Percentiles rank a stretch among this genome's conserved stretches.
phyloP scores from a whole-genome alignment of 2,113 vertebrate species.

The Glaucidium brasilianum region DNA sequence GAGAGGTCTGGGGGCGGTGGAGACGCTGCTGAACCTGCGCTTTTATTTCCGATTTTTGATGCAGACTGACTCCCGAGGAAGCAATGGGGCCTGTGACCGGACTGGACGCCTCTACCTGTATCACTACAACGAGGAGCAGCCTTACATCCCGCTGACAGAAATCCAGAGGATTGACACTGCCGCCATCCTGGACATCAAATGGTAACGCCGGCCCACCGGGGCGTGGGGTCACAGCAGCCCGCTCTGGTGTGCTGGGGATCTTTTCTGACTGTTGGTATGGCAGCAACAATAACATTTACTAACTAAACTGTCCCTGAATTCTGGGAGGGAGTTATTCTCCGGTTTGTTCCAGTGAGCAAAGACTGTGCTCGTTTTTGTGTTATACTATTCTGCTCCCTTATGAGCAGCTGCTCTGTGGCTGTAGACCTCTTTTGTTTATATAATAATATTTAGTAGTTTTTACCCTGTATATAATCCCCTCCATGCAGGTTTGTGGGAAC shows the following conservation, averaged over 20 bases:
- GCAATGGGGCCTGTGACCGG: constrained; percentile 56
- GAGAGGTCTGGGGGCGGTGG: not conserved
- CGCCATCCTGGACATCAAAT: constrained; percentile 91
- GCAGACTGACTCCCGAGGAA: constrained; percentile 62
- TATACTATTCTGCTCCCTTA: not conserved
- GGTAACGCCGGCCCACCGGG: constrained; percentile 58
- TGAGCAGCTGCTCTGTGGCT: not conserved
- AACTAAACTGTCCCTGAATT: not conserved
- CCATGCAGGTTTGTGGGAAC: not conserved
- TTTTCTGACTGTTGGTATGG: not conserved
- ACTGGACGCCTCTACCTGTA: constrained; percentile 89
- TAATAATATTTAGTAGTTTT: not conserved
- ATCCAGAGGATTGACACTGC: constrained; percentile 83
- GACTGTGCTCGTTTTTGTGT: not conserved
- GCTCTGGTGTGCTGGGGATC: not conserved
- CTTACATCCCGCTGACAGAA: constrained; percentile 77
- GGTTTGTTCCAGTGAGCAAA: not conserved
- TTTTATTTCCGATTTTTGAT: not conserved
- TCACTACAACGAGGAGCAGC: constrained; percentile 69
- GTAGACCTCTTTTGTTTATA: not conserved
- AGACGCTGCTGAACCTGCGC: accelerated
- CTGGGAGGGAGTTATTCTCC: not conserved
- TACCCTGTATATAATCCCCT: not conserved
- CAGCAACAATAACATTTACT: not conserved
- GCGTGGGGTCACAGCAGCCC: accelerated